These are phyloP conservation scores for Propithecus perrieri DNA, from an alignment of 2,797 vertebrate genomes.

Conservation along the genomic window DNA sequence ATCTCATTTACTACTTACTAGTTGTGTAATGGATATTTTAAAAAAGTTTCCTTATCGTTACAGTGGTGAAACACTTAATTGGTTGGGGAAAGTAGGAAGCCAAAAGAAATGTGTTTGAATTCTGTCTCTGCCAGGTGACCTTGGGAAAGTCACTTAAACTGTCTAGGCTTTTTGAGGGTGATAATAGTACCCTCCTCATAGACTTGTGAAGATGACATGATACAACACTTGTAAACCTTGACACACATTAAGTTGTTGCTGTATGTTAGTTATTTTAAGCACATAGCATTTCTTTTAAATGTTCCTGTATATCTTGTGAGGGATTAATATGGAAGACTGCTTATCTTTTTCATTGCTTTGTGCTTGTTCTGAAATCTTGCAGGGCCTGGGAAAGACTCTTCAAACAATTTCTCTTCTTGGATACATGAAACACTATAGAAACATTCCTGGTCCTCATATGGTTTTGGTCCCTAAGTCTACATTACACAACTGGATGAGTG, in stretches of 20 bases:
- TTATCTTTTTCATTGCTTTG: conserved; percentile 8
- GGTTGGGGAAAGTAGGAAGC: neutral
- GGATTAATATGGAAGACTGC: neutral
- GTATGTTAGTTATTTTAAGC: neutral
- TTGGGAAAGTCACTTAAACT: neutral
- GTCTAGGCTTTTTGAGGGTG: neutral
- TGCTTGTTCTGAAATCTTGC: conserved; percentile 59
- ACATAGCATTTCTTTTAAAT: neutral
- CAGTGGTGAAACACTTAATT: neutral
- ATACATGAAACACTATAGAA: conserved; percentile 99
- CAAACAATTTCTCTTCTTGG: conserved; percentile 98
- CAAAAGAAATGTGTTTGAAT: neutral
- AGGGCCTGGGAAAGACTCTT: conserved; percentile 98
- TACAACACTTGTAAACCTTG: neutral
- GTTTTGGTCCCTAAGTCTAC: conserved; percentile 99
- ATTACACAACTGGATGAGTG: conserved; percentile 99
- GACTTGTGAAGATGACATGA: neutral
- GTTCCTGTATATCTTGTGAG: neutral
- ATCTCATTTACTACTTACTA: neutral
- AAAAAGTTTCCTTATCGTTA: neutral
- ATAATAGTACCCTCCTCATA: neutral
- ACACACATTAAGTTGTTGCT: neutral
- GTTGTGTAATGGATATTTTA: neutral
- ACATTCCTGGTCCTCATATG: conserved; percentile 98
- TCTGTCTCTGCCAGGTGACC: neutral